phyloP scores from a whole-genome alignment of 2,888 invertebrate genomes.

The Eudemis profundana region DNA sequence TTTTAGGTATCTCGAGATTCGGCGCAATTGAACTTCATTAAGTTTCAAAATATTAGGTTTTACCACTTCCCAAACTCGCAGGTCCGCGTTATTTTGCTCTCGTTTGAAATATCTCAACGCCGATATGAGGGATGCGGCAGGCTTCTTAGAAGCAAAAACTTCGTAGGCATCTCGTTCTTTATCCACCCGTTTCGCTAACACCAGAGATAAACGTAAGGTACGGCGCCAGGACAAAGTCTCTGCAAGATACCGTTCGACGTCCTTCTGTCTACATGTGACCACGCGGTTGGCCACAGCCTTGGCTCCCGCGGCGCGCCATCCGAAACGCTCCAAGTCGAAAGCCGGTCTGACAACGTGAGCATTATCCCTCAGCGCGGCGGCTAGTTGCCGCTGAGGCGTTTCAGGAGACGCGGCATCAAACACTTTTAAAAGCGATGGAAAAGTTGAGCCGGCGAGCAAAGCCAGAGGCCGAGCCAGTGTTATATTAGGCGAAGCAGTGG shows the following conservation, averaged over 20 bases:
- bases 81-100: conserved; percentile 48
- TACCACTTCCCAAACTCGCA: conserved; percentile 59
- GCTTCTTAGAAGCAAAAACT: conserved; percentile 52
- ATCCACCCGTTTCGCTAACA: conserved; percentile 54
- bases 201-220: conserved; percentile 57
- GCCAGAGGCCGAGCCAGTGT: conserved; percentile 49
- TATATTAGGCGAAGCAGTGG: conserved; percentile 22
- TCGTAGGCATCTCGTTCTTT: conserved; percentile 51
- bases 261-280: conserved; percentile 52
- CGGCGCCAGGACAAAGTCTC: conserved; percentile 55
- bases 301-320: conserved; percentile 60
- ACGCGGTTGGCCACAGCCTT: conserved; percentile 62
- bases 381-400: conserved; percentile 48
- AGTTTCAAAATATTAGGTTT: conserved; percentile 35
- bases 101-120: conserved; percentile 53
- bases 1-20: background rate
- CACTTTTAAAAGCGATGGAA: conserved; percentile 41
- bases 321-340: conserved; percentile 54
- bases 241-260: conserved; percentile 51
- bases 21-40: background rate
- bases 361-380: conserved; percentile 58
- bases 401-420: conserved; percentile 41
- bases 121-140: conserved; percentile 56
- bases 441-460: conserved; percentile 43
- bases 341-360: conserved; percentile 58